Evolutionary conservation across 2,797 vertebrate species (phyloP).

Genomic region (Yasuhikotakia modesta): DNA sequence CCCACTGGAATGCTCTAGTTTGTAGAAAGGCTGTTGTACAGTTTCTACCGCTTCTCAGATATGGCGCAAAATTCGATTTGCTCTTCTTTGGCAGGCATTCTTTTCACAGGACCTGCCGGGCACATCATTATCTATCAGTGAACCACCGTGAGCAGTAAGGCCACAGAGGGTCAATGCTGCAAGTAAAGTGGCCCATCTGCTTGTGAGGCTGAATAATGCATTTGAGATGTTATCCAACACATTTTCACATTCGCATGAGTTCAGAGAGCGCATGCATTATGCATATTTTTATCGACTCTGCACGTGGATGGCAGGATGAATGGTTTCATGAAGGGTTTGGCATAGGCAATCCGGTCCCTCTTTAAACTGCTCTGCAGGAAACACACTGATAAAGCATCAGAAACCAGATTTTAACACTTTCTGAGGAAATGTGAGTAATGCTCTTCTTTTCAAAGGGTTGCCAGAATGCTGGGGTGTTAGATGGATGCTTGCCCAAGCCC

Average conservation of each 20-base stretch:
- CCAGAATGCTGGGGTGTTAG: too few species aligned
- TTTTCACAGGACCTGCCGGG: slow-evolving; percentile 77
- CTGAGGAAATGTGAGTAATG: too few species aligned
- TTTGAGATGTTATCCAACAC: slow-evolving; percentile 38
- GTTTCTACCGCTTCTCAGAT: slow-evolving; percentile 80
- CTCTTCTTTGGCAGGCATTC: slow-evolving; percentile 85
- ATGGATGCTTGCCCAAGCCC: too few species aligned
- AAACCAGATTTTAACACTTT: not conserved
- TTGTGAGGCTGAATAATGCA: slow-evolving; percentile 41
- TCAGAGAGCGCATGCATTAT: slow-evolving; percentile 32
- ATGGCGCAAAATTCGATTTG: slow-evolving; percentile 78
- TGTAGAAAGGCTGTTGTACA: slow-evolving; percentile 79
- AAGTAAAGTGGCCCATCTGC: slow-evolving; percentile 42
- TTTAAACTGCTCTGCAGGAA: slow-evolving; percentile 78
- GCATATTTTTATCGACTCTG: slow-evolving; percentile 12
- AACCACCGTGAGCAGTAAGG: not conserved
- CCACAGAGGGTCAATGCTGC: slow-evolving; percentile 26
- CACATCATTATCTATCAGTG: slow-evolving; percentile 38
- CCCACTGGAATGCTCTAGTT: slow-evolving; percentile 77
- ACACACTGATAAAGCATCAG: not conserved
- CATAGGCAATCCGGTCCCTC: slow-evolving; percentile 79
- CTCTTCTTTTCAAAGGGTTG: too few species aligned
- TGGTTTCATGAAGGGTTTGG: slow-evolving; percentile 87
- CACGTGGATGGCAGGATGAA: slow-evolving; percentile 72
- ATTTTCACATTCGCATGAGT: slow-evolving; percentile 34